Evolutionary conservation across 2,888 invertebrate species (phyloP), one percentile per base, ranked within the genome.

Genomic region (Eudemis profundana): DNA sequence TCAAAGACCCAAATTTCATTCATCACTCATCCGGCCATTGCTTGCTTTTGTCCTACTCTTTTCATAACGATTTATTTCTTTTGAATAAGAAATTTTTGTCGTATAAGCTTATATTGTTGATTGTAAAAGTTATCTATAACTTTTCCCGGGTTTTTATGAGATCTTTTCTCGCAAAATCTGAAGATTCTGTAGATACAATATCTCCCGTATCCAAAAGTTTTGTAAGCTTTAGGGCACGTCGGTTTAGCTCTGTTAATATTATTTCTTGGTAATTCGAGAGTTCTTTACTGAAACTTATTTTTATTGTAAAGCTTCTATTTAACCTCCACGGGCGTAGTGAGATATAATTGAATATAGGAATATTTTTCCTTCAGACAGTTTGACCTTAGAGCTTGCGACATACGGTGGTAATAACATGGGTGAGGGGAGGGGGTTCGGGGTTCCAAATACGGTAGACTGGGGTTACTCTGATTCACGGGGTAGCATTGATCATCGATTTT

Each of bases 231-330:
- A n/a, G 4, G 21, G 21, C 21, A 10, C 12, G 5, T 5, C 7
- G 15, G 14, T 40, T 4, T 40, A 40, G 44, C 19, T 44, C 21
- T 44, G 44, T 19, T 46, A 19, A 12, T 19, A 46, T n/a, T n/a
- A 46, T 21, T 21, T 46, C 21, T 38, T 14, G 21, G 14, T 38
- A 38, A 38, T 51, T 14, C 14, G 14, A 23, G 3, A 8, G 14
- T 0, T 14, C 27, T 21, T 38, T 7, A 4, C 4, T 8, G 19
- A n/a, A 51, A 38, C 21, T 8, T 53, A 23, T 38, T 53, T 53
- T 53, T 15, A 21, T 40, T 53, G 21, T 38, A 38, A 40, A 23
- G 53, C 51, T 38, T n/a, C 21, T 51, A 12, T 51, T 38, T 53
- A 14, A 38, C 38, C 53, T 53, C 15, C 4, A 7, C 5, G n/a